These are phyloP conservation scores for Acrossocheilus wenchowensis DNA, from an alignment of 2,797 vertebrate genomes.

Conservation along the genomic window DNA sequence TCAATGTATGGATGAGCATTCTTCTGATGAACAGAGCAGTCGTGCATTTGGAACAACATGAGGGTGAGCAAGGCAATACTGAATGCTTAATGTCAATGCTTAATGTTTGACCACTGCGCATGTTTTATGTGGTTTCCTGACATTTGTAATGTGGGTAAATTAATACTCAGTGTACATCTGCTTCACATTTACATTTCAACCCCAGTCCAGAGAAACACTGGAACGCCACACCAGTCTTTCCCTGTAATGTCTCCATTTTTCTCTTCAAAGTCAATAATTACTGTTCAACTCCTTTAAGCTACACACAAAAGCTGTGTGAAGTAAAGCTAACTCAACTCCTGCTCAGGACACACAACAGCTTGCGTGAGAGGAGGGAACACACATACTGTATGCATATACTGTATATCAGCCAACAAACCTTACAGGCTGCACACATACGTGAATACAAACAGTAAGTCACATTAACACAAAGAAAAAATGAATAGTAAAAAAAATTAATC, in stretches of 20 bases:
- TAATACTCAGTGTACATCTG: constrained; percentile 58
- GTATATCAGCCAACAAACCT: neutral
- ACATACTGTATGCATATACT: neutral
- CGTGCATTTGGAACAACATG: neutral
- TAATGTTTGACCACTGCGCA: neutral
- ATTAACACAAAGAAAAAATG: no score
- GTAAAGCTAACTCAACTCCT: neutral
- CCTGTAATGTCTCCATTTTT: neutral
- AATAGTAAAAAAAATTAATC: no score
- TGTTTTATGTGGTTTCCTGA: neutral
- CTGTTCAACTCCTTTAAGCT: neutral
- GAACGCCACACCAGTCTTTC: neutral
- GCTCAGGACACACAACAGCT: neutral
- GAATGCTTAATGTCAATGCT: neutral
- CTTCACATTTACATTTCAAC: constrained; percentile 54
- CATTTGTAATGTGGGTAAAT: constrained; percentile 53
- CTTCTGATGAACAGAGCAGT: neutral
- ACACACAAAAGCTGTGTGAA: neutral
- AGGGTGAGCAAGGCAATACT: neutral
- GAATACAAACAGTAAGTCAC: no score
- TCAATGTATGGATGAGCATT: neutral
- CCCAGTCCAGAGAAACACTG: neutral
- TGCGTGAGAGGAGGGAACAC: neutral
- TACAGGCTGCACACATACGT: no score
- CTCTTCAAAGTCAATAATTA: neutral